Percentiles rank a stretch among this genome's conserved stretches.
Conservation (phyloP, 2,113 vertebrate genomes). For the Macquaria australasica region DNA sequence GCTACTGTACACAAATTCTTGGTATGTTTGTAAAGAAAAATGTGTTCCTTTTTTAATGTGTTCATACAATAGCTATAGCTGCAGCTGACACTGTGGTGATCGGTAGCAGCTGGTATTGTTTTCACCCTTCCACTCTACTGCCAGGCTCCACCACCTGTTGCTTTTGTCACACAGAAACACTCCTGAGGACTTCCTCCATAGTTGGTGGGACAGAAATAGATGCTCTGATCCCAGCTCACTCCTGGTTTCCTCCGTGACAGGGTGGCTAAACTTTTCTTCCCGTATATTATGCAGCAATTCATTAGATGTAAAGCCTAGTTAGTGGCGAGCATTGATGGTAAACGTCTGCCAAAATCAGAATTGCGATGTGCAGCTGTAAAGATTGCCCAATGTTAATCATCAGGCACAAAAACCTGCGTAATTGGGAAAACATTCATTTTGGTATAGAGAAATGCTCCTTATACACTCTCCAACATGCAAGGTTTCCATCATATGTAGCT, state of each 20-base stretch:
- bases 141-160: slow-evolving; percentile 64
- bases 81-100: slow-evolving; percentile 32
- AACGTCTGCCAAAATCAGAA: not conserved
- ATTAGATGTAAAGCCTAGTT: not conserved
- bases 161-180: slow-evolving; percentile 53
- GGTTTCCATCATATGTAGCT: too few relatives aligned
- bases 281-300: not conserved
- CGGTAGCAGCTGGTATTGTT: slow-evolving; percentile 67
- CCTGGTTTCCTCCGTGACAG: not conserved
- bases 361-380: not conserved
- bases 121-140: slow-evolving; percentile 35
- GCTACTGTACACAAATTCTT: slow-evolving; percentile 9
- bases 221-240: slow-evolving; percentile 4
- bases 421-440: not conserved
- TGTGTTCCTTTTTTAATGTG: slow-evolving; percentile 3
- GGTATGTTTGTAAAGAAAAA: slow-evolving; percentile 9
- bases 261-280: not conserved
- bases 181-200: slow-evolving; percentile 33
- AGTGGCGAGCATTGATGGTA: not conserved
- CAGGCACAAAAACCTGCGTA: not conserved
- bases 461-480: not conserved
- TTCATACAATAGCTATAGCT: slow-evolving; percentile 32
- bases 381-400: not conserved
- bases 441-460: not conserved
- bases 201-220: slow-evolving; percentile 49